Base-by-base conservation (phyloP, 2,888 invertebrate genomes). In the Rhopalosiphum nymphaeae region DNA sequence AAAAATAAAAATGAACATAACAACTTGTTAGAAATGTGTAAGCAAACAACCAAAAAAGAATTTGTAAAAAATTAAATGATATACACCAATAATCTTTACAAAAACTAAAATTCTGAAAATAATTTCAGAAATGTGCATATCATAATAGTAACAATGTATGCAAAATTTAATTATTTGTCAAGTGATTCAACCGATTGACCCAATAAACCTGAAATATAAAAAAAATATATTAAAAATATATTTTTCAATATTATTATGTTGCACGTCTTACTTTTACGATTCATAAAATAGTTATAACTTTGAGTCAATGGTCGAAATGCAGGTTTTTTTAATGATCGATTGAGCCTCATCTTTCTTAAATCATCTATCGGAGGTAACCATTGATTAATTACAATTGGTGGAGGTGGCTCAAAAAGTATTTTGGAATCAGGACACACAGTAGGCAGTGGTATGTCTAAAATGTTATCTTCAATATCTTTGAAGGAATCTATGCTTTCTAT, bases 281-380 rank as follows among this genome's bases (percentile, higher is more conserved):
- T 61, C 86, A 91, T 86, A n/a, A n/a, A n/a, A 94, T 94, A 94
- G 44, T 86, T 91, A 29, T 94, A 86, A 91, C 90, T 89, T 90
- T 86, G 94, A 85, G 90, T 86, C 89, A 87, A 90, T 61, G 90
- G 93, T 42, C 90, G 85, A 61, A 90, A 94, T 78, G 49, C 49
- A 44, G 93, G 93, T 26, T 90, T 91, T n/a, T n/a, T n/a, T n/a
- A 94, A 11, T 3, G 90, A 87, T 61, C 93, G 84, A 61, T 94
- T 93, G 10, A 91, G 86, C 11, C 89, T 61, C 26, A 78, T 90
- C n/a, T 57, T 36, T 46, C 91, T 56, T 29, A 89, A 7, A 46
- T 46, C 91, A 44, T 87, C 56, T 29, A 94, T 92, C 16, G 95
- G 92, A 84, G 95, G 94, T 61, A 95, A 90, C 21, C 95, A 84